A percentile compares a stretch with the other conserved stretches of the same genome.
Evolutionary conservation across 2,797 vertebrate species (phyloP).

Genomic region (Pangasius mekongensis): DNA sequence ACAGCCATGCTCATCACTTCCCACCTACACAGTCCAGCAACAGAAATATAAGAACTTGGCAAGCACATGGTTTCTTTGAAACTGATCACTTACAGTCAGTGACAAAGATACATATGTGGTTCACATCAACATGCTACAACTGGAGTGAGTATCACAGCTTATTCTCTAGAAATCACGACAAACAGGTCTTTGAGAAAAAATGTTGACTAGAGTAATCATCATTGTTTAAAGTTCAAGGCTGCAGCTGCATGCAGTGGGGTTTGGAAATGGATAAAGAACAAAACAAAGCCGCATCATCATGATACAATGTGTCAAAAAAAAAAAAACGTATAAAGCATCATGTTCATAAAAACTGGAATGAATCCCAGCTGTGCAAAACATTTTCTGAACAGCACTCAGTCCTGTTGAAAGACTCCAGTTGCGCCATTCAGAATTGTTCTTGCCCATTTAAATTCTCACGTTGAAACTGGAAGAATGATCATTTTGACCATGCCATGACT

Average conservation of each 20-base stretch:
- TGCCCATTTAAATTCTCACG: background rate
- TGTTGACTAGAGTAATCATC: slow-evolving; percentile 2
- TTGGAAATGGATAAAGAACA: background rate
- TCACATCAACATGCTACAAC: slow-evolving; percentile 27
- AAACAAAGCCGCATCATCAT: slow-evolving; percentile 20
- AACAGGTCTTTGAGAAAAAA: slow-evolving; percentile 17
- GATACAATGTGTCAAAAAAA: slow-evolving; percentile 27
- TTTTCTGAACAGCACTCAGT: background rate
- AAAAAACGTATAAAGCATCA: background rate
- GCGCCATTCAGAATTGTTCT: background rate
- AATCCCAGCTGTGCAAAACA: slow-evolving; percentile 1
- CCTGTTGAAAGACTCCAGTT: background rate
- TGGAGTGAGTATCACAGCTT: slow-evolving; percentile 3
- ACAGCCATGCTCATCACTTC: background rate
- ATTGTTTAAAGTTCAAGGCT: slow-evolving; percentile 23
- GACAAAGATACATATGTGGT: slow-evolving; percentile 24
- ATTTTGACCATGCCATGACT: background rate
- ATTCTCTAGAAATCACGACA: background rate
- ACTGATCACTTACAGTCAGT: slow-evolving; percentile 26
- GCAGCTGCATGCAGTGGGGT: background rate
- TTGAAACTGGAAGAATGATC: background rate
- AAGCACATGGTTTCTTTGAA: slow-evolving; percentile 16
- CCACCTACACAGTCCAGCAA: slow-evolving; percentile 2
- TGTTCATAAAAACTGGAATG: slow-evolving; percentile 21
- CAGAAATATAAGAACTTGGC: slow-evolving; percentile 28